phyloP scores from a whole-genome alignment of 2,888 invertebrate genomes.

The Drosophila paranaensis region DNA sequence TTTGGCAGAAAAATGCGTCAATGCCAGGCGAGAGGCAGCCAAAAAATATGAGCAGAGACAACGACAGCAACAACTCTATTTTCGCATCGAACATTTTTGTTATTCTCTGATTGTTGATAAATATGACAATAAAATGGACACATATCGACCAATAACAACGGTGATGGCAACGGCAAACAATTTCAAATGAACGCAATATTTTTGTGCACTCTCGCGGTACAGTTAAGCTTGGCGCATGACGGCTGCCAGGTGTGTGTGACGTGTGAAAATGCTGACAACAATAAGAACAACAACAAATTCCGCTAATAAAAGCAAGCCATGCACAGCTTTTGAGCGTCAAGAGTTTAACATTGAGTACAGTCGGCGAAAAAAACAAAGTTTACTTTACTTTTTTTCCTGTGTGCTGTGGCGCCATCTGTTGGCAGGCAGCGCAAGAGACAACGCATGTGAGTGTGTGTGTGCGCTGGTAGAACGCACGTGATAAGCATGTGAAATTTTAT shows the following conservation, averaged over 20 bases:
- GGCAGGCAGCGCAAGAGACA: constrained; percentile 33
- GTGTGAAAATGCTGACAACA: constrained; percentile 57
- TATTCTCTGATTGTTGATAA: constrained; percentile 72
- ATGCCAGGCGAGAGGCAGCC: constrained; percentile 45
- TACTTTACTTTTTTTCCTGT: constrained; percentile 10
- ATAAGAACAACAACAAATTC: constrained; percentile 17
- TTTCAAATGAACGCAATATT: constrained; percentile 64
- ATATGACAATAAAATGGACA: constrained; percentile 79
- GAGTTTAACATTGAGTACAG: constrained; percentile 45
- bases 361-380: constrained; percentile 23
- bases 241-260: constrained; percentile 32
- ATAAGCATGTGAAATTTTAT: constrained; percentile 80
- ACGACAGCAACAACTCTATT: background rate
- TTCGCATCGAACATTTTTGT: constrained; percentile 18
- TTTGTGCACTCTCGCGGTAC: constrained; percentile 34
- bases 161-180: constrained; percentile 30
- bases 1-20: constrained; percentile 55
- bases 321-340: constrained; percentile 29
- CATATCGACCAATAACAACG: constrained; percentile 50
- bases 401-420: constrained; percentile 60
- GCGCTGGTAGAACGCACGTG: constrained; percentile 69
- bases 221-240: constrained; percentile 44
- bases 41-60: constrained; percentile 14
- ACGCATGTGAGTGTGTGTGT: background rate
- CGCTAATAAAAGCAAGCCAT: constrained; percentile 21